phyloP scores from a whole-genome alignment of 2,797 vertebrate species.

The Gymnoscopelus microlampas region DNA sequence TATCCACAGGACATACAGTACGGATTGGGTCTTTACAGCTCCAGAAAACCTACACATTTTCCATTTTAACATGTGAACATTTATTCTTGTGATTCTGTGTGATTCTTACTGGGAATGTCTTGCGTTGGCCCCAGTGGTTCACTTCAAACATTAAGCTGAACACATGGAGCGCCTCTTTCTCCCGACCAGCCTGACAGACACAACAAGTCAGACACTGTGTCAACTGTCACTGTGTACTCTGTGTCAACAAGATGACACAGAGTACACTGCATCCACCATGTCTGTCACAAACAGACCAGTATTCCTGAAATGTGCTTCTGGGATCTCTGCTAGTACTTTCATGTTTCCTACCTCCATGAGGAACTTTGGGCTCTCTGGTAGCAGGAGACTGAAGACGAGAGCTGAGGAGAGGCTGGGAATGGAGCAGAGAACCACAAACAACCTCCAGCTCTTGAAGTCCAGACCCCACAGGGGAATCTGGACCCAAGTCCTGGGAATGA shows the following conservation, averaged over 20 bases:
- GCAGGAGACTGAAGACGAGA: slow-evolving; percentile 71
- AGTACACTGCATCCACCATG: not conserved
- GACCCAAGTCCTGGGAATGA: slow-evolving; percentile 76
- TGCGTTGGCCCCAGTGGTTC: slow-evolving; percentile 65
- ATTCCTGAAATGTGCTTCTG: no score
- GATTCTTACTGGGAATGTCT: slow-evolving; percentile 65
- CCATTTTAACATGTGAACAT: no score
- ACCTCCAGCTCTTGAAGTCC: slow-evolving; percentile 80
- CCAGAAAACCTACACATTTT: no score
- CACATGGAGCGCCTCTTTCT: slow-evolving; percentile 74
- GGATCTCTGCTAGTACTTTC: no score
- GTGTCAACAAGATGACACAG: not conserved
- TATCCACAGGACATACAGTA: no score
- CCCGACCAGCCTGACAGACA: slow-evolving; percentile 64
- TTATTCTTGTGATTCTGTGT: no score
- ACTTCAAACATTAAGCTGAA: slow-evolving; percentile 77
- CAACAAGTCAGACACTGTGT: not conserved
- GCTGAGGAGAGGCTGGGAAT: slow-evolving; percentile 81
- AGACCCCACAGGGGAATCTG: slow-evolving; percentile 61
- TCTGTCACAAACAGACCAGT: no score
- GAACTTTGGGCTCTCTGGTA: slow-evolving; percentile 85
- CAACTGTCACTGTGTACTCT: no score
- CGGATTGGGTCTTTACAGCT: no score
- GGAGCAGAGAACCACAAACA: slow-evolving; percentile 83
- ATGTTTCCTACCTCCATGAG: slow-evolving; percentile 78